A percentile compares a stretch with the other conserved stretches of the same genome.
These are phyloP conservation scores for Edolisoma coerulescens DNA, from an alignment of 2,113 vertebrate species.

Conservation along the genomic window DNA sequence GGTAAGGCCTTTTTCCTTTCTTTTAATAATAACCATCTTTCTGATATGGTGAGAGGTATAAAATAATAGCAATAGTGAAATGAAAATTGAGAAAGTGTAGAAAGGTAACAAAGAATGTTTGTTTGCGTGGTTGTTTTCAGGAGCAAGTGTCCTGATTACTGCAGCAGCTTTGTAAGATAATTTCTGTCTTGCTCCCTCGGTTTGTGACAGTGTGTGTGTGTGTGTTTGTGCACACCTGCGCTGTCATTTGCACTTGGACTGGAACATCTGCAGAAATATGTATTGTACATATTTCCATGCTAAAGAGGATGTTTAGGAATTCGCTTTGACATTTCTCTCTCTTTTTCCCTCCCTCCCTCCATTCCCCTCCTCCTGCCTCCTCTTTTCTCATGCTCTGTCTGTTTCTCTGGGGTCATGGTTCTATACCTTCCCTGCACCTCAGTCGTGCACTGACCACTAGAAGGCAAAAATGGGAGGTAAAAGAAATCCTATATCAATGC, in stretches of 20 bases:
- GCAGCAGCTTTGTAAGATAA: conserved; percentile 38
- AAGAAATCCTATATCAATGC: neutral
- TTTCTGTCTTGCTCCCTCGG: conserved; percentile 9
- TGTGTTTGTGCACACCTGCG: neutral
- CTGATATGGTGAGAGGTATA: neutral
- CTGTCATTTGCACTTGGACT: neutral
- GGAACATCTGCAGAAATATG: neutral
- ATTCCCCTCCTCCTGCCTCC: neutral
- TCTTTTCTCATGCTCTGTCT: neutral
- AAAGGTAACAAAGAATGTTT: neutral
- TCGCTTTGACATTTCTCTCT: neutral
- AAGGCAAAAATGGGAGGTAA: conserved; percentile 15
- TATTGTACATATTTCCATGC: neutral
- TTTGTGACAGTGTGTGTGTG: neutral
- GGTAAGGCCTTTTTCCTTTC: conserved; percentile 78
- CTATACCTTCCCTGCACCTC: neutral
- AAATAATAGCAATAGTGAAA: neutral
- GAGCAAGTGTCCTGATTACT: conserved; percentile 24
- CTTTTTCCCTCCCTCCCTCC: neutral
- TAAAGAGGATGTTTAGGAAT: neutral
- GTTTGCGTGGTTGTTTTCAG: neutral
- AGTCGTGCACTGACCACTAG: neutral
- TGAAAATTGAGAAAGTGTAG: neutral
- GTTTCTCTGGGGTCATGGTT: neutral
- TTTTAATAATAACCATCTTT: conserved; percentile 15